These are phyloP conservation scores for Ormia ochracea DNA, from an alignment of 2,888 invertebrate genomes.

Conservation along the genomic window DNA sequence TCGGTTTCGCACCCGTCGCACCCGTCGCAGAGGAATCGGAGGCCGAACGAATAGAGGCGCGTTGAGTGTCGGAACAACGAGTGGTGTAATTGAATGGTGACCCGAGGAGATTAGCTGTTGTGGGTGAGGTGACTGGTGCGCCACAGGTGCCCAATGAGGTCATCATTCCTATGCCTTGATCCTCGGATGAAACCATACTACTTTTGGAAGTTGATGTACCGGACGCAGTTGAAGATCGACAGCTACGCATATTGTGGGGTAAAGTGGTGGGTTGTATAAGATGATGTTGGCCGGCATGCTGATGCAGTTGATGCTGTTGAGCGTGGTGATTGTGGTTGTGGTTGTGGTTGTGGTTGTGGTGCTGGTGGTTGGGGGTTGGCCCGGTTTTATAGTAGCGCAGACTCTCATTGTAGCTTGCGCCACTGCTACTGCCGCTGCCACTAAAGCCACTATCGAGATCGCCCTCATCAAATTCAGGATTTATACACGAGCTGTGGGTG, in stretches of 20 bases:
- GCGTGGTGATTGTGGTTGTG: conserved; percentile 41
- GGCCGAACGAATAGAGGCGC: conserved; percentile 71
- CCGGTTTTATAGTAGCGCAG: conserved; percentile 79
- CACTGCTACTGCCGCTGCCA: conserved; percentile 84
- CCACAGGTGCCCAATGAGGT: conserved; percentile 63
- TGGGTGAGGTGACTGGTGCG: conserved; percentile 50
- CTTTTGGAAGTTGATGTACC: conserved; percentile 76
- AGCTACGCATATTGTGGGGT: conserved; percentile 75
- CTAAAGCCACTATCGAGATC: conserved; percentile 88
- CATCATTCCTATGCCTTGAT: conserved; percentile 74
- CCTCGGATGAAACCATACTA: conserved; percentile 76
- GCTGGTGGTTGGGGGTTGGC: conserved; percentile 59
- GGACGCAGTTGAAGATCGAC: conserved; percentile 76
- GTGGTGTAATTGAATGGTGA: conserved; percentile 74
- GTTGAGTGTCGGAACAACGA: conserved; percentile 74
- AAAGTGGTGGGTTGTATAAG: conserved; percentile 69
- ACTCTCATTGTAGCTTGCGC: conserved; percentile 88
- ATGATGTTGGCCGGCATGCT: conserved; percentile 55
- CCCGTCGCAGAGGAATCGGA: conserved; percentile 69
- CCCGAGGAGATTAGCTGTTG: conserved; percentile 59
- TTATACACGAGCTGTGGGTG: conserved; percentile 73
- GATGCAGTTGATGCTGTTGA: conserved; percentile 59
- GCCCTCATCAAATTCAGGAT: conserved; percentile 77
- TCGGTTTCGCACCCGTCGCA: conserved; percentile 75
- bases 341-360: conserved; percentile 51